These are phyloP conservation scores for Hemiscyllium ocellatum DNA, from an alignment of 2,113 vertebrate species.

Conservation along the genomic window DNA sequence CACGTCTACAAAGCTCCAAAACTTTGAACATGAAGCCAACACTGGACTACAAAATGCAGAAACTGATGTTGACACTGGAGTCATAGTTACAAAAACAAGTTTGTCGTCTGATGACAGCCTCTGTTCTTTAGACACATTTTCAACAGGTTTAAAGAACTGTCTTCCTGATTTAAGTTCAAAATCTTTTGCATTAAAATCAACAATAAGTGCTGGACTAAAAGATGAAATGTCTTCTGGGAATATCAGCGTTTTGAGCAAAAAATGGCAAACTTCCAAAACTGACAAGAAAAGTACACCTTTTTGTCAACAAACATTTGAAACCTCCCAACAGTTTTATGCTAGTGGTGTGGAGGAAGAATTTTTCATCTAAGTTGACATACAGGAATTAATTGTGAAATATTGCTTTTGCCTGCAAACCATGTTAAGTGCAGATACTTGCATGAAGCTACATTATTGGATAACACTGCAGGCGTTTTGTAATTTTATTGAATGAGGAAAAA, in stretches of 20 bases:
- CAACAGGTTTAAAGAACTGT: constrained; percentile 41
- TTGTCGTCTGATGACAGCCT: neutral
- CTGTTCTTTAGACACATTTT: constrained; percentile 41
- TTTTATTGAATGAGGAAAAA: neutral
- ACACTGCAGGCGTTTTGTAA: neutral
- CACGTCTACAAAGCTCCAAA: constrained; percentile 34
- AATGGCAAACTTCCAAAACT: neutral
- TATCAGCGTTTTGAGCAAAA: neutral
- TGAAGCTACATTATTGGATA: neutral
- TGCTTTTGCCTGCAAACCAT: neutral
- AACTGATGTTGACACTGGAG: constrained; percentile 79
- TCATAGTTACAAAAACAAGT: constrained; percentile 37
- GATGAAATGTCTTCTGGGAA: neutral
- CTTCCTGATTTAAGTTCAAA: neutral
- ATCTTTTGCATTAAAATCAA: constrained; percentile 13
- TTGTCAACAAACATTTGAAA: neutral
- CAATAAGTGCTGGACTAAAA: neutral
- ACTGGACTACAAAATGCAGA: constrained; percentile 52
- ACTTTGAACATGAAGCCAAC: constrained; percentile 40
- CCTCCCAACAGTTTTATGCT: neutral
- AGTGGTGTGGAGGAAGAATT: constrained; percentile 51
- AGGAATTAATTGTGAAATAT: neutral
- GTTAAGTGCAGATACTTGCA: neutral
- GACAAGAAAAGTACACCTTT: neutral
- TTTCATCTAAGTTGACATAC: constrained; percentile 53